Percentiles rank a stretch among this genome's conserved stretches.
Evolutionary conservation across 1,140 invertebrate species (phyloP).

Genomic region (Frieseomelitta varia): DNA sequence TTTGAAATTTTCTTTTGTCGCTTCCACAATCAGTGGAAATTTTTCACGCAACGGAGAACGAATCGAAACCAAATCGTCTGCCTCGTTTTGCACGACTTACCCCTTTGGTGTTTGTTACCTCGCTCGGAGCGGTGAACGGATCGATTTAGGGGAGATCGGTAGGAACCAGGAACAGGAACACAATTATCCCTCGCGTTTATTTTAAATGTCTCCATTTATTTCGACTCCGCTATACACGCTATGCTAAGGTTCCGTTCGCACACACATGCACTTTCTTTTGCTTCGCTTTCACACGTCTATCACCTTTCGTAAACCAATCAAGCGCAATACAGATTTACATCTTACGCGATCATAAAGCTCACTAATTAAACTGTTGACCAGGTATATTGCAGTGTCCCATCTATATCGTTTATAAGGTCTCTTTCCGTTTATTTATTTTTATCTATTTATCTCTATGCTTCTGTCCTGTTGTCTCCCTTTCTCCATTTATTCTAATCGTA

Average conservation of each 20-base stretch:
- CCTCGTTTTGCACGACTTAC: neutral
- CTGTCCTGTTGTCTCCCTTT: conserved; percentile 12
- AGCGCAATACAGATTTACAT: conserved; percentile 69
- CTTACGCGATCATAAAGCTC: conserved; percentile 78
- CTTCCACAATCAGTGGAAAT: neutral
- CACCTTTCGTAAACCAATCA: conserved; percentile 56
- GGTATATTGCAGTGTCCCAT: conserved; percentile 82
- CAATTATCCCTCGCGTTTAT: conserved; percentile 26
- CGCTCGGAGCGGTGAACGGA: too few relatives aligned
- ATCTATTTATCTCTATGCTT: neutral
- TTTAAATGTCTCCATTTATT: conserved; percentile 80
- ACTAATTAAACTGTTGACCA: conserved; percentile 80
- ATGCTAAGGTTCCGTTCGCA: conserved; percentile 68
- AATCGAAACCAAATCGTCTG: neutral
- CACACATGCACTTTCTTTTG: conserved; percentile 64
- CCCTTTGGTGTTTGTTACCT: neutral
- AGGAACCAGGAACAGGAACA: neutral
- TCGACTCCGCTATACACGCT: conserved; percentile 77
- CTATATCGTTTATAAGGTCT: conserved; percentile 75
- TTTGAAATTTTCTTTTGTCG: too few relatives aligned
- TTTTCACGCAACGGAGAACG: neutral
- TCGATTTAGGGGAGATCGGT: neutral
- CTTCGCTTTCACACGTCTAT: conserved; percentile 57
- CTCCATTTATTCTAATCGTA: conserved; percentile 65
- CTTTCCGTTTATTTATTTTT: conserved; percentile 25